Conservation (phyloP, 53 echinoderm and acorn worm genomes). For the Temnopleurus reevesii region DNA sequence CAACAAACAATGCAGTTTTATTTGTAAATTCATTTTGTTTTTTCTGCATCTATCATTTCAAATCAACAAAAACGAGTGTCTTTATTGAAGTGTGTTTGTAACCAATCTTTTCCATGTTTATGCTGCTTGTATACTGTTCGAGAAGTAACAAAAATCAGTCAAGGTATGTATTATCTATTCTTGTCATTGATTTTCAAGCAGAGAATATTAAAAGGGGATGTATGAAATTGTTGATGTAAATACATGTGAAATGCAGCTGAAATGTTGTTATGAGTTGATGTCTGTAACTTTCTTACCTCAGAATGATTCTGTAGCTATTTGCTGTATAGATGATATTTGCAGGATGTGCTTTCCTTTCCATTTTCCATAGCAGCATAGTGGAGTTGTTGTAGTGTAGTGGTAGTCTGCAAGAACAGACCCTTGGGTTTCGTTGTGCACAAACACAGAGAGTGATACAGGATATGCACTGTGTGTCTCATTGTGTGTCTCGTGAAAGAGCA, state of each 20-base stretch:
- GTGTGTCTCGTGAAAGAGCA: too few species aligned
- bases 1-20: constrained; percentile 21
- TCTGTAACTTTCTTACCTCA: constrained; percentile 33
- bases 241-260: constrained; percentile 30
- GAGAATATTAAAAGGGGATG: not conserved
- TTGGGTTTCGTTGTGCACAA: too few species aligned
- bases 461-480: too few species aligned
- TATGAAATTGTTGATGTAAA: constrained; percentile 12
- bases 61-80: not conserved
- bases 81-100: not conserved
- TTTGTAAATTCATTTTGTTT: not conserved
- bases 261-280: not conserved
- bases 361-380: too few species aligned
- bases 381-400: too few species aligned
- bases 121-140: too few species aligned
- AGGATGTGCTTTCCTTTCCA: too few species aligned
- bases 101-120: not conserved
- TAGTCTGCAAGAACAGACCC: too few species aligned
- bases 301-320: not conserved
- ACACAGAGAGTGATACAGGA: too few species aligned
- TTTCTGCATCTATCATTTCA: not conserved
- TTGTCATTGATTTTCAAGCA: not conserved
- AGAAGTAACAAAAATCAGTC: too few species aligned
- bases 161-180: not conserved
- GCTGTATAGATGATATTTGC: too few species aligned